Base-by-base conservation (phyloP, 2,113 vertebrate genomes). In the Coryphaenoides rupestris region DNA sequence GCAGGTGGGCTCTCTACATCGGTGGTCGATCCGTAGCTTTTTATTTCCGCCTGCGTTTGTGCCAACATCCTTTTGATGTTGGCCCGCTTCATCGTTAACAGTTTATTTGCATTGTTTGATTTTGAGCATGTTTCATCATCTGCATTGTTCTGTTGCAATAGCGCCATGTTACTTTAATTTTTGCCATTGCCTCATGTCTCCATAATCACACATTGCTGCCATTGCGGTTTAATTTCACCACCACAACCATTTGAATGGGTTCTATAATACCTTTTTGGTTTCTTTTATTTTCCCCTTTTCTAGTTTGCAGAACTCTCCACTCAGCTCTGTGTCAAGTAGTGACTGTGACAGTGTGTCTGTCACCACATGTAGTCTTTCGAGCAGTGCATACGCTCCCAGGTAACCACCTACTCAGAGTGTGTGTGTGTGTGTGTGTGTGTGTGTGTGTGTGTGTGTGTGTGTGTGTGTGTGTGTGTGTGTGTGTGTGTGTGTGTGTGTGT, bases 321-420 rank as follows among this genome's bases (percentile, higher is more conserved):
- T 92, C 90, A 93, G 92, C 89, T 95, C 93, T 87, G 84, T 89
- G 87, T 94, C 89, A 91, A 93, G 92, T 91, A 95, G 93, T 93
- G 93, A 95, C 90, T 93, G 90, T 91, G 94, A 93, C 71, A 93
- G 92, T 91, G 93, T 94, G 82, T 94, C 93, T 82, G 92, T 95
- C 89, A 95, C 93, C 86, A 93, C 94, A 79, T 95, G 93, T 93
- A 95, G 93, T 92, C 92, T 95, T 78, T 93, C 94, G 67, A 95
- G 93, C 90, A 94, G 93, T 89, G 80, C 90, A 69, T 94, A 92
- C 76, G 86, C 92, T 69, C 90, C 91, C 88, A 95, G 94, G 94
- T 95, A 95, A 94, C 65, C 50, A n/a, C 67, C 47, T 26, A 15
- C 40, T 73, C 65, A 60, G 57, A 17, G 54, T 55, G 49, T 65